A percentile compares a stretch with the other conserved stretches of the same genome.
Conservation (phyloP, 1,140 invertebrate genomes). For the Grapholita molesta region DNA sequence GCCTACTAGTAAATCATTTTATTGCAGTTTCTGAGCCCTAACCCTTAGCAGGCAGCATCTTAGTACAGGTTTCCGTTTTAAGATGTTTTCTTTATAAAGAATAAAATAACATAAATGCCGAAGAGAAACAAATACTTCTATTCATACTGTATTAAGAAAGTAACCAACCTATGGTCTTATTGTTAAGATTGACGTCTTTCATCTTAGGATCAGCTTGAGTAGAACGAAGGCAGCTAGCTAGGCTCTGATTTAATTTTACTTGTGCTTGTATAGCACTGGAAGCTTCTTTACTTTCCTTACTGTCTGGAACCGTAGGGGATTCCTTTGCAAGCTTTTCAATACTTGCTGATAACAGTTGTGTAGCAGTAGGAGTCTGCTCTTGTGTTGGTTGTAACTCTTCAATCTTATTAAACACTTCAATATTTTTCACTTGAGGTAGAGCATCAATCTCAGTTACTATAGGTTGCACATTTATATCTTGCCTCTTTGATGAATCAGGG, state of each 20-base stretch:
- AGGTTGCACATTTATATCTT: slow-evolving; percentile 37
- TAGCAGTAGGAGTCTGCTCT: slow-evolving; percentile 44
- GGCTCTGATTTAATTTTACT: slow-evolving; percentile 61
- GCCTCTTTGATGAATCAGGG: slow-evolving; percentile 39
- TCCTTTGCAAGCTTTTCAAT: slow-evolving; percentile 67
- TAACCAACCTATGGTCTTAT: slow-evolving; percentile 58
- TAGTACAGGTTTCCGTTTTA: too few species aligned
- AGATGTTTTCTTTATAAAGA: too few species aligned
- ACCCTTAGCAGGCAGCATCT: too few species aligned
- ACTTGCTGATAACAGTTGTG: slow-evolving; percentile 58
- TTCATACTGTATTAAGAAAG: background rate
- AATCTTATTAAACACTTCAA: slow-evolving; percentile 45
- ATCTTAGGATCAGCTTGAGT: slow-evolving; percentile 61
- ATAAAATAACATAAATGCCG: too few species aligned
- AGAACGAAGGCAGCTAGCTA: slow-evolving; percentile 50
- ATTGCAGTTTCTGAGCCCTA: too few species aligned
- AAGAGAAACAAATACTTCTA: too few species aligned
- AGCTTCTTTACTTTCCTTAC: slow-evolving; percentile 31
- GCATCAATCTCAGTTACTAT: slow-evolving; percentile 35
- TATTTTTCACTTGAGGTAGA: slow-evolving; percentile 41
- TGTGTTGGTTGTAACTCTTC: slow-evolving; percentile 30
- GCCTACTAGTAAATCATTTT: too few species aligned
- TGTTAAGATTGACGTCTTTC: slow-evolving; percentile 72
- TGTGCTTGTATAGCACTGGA: slow-evolving; percentile 62
- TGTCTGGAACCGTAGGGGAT: slow-evolving; percentile 26